Evolutionary conservation across 2,888 invertebrate genomes (phyloP), one percentile per base, ranked within the genome.

Genomic region (Drosophila subquinaria): DNA sequence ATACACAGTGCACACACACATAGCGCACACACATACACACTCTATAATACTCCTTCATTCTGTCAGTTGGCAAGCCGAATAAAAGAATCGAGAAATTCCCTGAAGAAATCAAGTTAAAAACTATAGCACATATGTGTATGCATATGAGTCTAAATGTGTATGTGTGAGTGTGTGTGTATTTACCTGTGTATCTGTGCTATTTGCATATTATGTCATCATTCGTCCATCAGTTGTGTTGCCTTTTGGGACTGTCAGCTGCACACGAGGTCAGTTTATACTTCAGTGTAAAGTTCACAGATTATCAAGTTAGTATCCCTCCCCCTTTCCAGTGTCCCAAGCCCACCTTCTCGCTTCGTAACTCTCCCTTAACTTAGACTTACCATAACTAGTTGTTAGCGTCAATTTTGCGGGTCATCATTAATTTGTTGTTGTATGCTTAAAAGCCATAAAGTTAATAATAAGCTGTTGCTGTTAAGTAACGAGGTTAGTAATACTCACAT

Each of bases 81-180:
- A 4, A 17, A 38, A 38, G 59, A 48, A 48, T 59, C 48, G 62
- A 47, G 57, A 85, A 84, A 91, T 90, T 92, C 91, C 91, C 91
- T 55, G 69, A 90, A 92, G 91, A 91, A 91, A 91, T 91, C 91
- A 92, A 91, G 91, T 90, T 91, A 90, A 92, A 91, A 91, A 90
- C 85, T 91, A 88, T 81, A 65, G 62, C 51, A 53, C 53, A 69
- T 71, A 73, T 51, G 55, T 51, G 55, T 51, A 59, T 45, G 71
- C 35, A 17, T 36, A 51, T 42, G 33, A 33, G 35, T 40, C 17
- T 45, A 27, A 43, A 8, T 27, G 48, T 64, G 38, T 66, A 62
- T 47, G 13, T 57, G 52, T 69, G 50, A 55, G 15, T 57, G 69
- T 69, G 52, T 60, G 20, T 52, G 15, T 42, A 50, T 20, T 53